A percentile compares a stretch with the other conserved stretches of the same genome.
phyloP scores from a whole-genome alignment of 2,797 vertebrate species.

The Graptemys geographica region DNA sequence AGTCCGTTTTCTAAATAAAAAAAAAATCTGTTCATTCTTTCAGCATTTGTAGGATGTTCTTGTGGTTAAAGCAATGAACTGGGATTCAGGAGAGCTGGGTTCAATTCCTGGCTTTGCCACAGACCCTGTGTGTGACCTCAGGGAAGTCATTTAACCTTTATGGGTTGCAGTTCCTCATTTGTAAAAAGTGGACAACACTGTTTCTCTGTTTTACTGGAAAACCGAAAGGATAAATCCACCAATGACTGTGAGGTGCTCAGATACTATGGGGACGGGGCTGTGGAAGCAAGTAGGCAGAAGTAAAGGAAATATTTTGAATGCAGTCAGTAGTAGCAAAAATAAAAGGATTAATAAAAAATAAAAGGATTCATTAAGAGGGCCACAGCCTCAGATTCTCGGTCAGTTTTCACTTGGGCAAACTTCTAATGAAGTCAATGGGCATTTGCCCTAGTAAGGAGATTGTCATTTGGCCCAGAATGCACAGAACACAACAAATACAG shows the following conservation, averaged over 20 bases:
- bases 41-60: background rate
- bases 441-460: background rate
- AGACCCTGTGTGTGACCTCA: background rate
- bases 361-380: background rate
- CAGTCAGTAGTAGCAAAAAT: background rate
- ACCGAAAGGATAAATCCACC: background rate
- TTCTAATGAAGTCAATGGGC: background rate
- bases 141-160: background rate
- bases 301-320: background rate
- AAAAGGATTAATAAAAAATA: background rate
- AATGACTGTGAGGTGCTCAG: background rate
- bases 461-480: slow-evolving; percentile 28
- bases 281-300: background rate
- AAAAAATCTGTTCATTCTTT: background rate
- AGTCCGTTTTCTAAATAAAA: background rate
- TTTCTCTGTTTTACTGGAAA: accelerated
- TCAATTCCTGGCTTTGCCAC: background rate
- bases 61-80: background rate
- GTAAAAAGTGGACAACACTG: background rate
- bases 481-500: slow-evolving; percentile 39
- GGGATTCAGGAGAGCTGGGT: background rate
- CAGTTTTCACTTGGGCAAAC: background rate
- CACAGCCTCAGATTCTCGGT: background rate
- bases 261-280: background rate
- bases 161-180: background rate